Conservation (phyloP, 37 sponge, comb jelly and placozoan genomes). For the Theonella swinhoei region DNA sequence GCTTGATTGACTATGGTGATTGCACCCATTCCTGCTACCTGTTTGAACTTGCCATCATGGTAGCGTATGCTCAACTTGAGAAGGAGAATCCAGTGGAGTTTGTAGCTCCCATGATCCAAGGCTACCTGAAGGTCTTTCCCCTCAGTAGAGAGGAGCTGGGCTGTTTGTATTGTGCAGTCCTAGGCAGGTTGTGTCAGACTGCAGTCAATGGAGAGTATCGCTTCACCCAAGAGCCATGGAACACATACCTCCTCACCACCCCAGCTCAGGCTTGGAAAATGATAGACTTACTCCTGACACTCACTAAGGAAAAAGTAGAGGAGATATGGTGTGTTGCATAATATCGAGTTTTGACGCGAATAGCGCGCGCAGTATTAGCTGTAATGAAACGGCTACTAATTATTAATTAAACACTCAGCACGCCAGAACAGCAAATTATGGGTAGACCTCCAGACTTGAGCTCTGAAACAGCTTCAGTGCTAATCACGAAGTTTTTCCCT, state of each 20-base stretch:
- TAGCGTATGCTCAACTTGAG: constrained; percentile 38
- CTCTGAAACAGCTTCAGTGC: background rate
- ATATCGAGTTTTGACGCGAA: background rate
- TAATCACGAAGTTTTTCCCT: constrained; percentile 20
- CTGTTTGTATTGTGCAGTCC: constrained; percentile 37
- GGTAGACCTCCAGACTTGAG: background rate
- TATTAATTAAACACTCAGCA: too few species aligned
- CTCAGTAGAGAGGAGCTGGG: constrained; percentile 35
- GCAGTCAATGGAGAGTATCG: constrained; percentile 20
- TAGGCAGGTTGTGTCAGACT: constrained; percentile 43
- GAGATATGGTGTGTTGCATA: background rate
- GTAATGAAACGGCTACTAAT: too few species aligned
- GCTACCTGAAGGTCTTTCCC: constrained; percentile 22
- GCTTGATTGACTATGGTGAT: constrained; percentile 43
- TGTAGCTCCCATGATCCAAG: constrained; percentile 23
- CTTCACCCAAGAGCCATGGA: constrained; percentile 34
- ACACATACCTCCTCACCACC: constrained; percentile 42
- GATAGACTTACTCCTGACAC: background rate
- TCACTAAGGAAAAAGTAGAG: background rate
- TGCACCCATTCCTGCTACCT: constrained; percentile 24
- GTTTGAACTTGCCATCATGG: constrained; percentile 45
- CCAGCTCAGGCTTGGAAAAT: constrained; percentile 12
- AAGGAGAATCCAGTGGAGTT: constrained; percentile 26
- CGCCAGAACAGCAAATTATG: too few species aligned
- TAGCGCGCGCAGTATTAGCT: too few species aligned